These are phyloP conservation scores for Cheilosia variabilis DNA, from an alignment of 2,888 invertebrate genomes.

Conservation along the genomic window DNA sequence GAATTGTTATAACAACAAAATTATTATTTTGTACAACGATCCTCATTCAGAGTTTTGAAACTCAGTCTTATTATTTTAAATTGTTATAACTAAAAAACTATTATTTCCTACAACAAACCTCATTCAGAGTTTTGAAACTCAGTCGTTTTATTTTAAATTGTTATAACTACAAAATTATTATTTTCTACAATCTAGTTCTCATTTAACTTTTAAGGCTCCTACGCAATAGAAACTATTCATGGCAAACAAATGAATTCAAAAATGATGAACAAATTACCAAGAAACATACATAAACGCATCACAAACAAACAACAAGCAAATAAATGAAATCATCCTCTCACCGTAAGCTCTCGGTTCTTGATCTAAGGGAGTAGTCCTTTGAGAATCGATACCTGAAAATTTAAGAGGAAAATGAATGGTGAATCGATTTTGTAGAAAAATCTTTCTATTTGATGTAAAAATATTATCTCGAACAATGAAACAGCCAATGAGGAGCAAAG, in stretches of 20 bases:
- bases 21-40: no score
- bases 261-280: background rate
- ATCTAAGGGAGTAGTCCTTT: constrained; percentile 93
- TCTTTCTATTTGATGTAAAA: background rate
- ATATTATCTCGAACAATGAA: background rate
- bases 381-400: constrained; percentile 87
- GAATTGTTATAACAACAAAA: no score
- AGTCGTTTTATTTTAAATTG: no score
- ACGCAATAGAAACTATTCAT: background rate
- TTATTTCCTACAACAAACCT: no score
- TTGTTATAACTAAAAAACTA: no score
- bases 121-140: no score
- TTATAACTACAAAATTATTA: no score
- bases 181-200: no score
- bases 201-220: no score
- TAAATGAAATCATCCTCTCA: constrained; percentile 81
- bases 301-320: constrained; percentile 22
- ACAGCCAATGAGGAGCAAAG: background rate
- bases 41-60: no score
- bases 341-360: constrained; percentile 93
- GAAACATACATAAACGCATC: constrained; percentile 39
- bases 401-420: constrained; percentile 24
- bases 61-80: no score
- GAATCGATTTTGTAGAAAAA: background rate
- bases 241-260: background rate